Base-by-base conservation (phyloP, 2,888 invertebrate species). In the Exocentrus adspersus region DNA sequence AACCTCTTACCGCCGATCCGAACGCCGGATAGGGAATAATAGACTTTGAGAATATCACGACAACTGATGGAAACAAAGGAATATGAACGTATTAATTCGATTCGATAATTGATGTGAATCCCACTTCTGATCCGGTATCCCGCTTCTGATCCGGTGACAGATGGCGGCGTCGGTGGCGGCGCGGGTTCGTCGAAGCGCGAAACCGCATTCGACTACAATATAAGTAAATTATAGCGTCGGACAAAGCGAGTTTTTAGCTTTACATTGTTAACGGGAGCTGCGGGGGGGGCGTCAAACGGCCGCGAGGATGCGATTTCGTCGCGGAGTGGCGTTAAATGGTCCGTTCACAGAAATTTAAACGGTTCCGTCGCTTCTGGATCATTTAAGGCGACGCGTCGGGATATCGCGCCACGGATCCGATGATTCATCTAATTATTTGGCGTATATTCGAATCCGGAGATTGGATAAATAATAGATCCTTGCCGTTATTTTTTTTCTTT, bases 141-240 rank as follows among this genome's bases (percentile, higher is more conserved):
- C 4, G 30, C 19, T n/a, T n/a, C 32, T 7, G 51, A 32, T 57
- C n/a, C n/a, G n/a, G n/a, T 64, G 59, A 60, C 59, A 64, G 64
- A 67, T 64, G 54, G 50, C 51, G 14, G 24, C 42, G 10, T 52
- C 52, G 57, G 53, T 28, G 45, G 24, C 17, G 37, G 51, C 53
- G 46, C 56, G 60, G 60, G 67, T 60, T 65, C 62, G 61, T 17
- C 69, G 58, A 69, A 52, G 69, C 67, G 51, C 62, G 62, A 74
- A 74, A 73, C 72, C 62, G 56, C 53, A 67, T 70, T 67, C 65
- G 61, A 65, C 69, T 50, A 53, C 64, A 59, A 53, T 65, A 67
- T 74, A 73, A 74, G 68, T 68, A 69, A 71, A 74, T 75, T 72
- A 74, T 68, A 64, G 66, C 60, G 61, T 59, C 65, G 68, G 69